phyloP scores from a whole-genome alignment of 2,113 vertebrate species.

The Girardinichthys multiradiatus region DNA sequence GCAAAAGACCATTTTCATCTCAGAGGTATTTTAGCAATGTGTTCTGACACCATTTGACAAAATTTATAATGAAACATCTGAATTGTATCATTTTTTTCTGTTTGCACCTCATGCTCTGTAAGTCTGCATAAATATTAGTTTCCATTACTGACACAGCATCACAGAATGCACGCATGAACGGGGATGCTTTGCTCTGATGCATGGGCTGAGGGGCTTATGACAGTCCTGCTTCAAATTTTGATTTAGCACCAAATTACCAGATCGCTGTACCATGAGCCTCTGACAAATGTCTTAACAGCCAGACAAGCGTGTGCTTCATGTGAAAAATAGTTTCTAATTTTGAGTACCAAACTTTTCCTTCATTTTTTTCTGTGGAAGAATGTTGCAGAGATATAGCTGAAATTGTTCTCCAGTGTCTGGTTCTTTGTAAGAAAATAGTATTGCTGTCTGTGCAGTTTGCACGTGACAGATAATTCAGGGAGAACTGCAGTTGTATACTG shows the following conservation, averaged over 20 bases:
- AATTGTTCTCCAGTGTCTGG: constrained; percentile 22
- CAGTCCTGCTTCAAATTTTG: constrained; percentile 53
- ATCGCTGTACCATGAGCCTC: constrained; percentile 45
- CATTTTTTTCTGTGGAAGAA: background rate
- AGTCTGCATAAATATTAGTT: constrained; percentile 14
- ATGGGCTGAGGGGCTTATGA: constrained; percentile 20
- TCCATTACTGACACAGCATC: constrained; percentile 29
- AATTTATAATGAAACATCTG: background rate
- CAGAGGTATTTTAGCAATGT: background rate
- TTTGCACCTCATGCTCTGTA: background rate
- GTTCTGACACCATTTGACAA: background rate
- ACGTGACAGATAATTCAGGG: constrained; percentile 13
- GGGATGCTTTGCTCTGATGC: background rate
- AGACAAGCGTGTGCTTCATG: constrained; percentile 13
- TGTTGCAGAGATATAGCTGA: background rate
- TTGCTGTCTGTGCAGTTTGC: constrained; percentile 20
- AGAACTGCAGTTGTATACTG: background rate
- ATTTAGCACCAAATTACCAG: constrained; percentile 63
- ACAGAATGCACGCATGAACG: constrained; percentile 31
- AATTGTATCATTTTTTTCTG: background rate
- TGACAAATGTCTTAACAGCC: constrained; percentile 56
- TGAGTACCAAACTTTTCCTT: constrained; percentile 32
- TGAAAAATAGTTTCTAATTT: constrained; percentile 50
- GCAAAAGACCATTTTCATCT: background rate
- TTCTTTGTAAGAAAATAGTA: constrained; percentile 21